Percentiles rank a stretch among this genome's conserved stretches.
Conservation (phyloP, 2,888 invertebrate genomes). For the Luperina testacea region DNA sequence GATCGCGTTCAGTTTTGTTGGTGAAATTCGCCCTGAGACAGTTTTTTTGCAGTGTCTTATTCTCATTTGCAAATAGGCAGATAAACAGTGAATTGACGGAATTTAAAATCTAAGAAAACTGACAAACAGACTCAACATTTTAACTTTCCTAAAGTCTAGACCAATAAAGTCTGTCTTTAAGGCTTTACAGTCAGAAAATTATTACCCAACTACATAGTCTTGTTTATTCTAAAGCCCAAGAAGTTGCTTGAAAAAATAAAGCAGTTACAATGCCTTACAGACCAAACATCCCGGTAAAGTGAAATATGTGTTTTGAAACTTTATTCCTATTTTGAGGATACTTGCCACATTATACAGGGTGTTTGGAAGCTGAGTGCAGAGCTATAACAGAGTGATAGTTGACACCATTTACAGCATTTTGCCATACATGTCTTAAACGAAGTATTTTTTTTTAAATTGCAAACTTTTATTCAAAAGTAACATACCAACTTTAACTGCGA, state of each 20-base stretch:
- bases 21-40: neutral
- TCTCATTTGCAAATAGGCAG: neutral
- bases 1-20: neutral
- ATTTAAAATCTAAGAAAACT: neutral
- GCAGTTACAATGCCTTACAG: neutral
- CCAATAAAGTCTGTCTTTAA: conserved; percentile 14
- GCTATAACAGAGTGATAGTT: too few relatives aligned
- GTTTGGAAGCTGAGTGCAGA: too few relatives aligned
- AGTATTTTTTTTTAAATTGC: too few relatives aligned
- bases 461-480: too few relatives aligned
- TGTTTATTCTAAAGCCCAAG: conserved; percentile 14
- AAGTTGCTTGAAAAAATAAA: conserved; percentile 30
- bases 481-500: too few relatives aligned
- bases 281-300: conserved; percentile 48
- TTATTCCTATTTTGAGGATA: conserved; percentile 26
- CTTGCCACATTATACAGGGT: conserved; percentile 30
- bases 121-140: conserved; percentile 7
- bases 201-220: conserved; percentile 11
- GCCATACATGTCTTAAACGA: too few relatives aligned
- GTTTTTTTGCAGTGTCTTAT: neutral
- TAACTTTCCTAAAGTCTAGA: neutral
- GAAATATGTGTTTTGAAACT: conserved; percentile 61
- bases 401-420: too few relatives aligned
- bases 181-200: conserved; percentile 8
- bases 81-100: neutral